Evolutionary conservation across 2,888 invertebrate species (phyloP), one percentile per base, ranked within the genome.

Genomic region (Aleiodes leptofemur): DNA sequence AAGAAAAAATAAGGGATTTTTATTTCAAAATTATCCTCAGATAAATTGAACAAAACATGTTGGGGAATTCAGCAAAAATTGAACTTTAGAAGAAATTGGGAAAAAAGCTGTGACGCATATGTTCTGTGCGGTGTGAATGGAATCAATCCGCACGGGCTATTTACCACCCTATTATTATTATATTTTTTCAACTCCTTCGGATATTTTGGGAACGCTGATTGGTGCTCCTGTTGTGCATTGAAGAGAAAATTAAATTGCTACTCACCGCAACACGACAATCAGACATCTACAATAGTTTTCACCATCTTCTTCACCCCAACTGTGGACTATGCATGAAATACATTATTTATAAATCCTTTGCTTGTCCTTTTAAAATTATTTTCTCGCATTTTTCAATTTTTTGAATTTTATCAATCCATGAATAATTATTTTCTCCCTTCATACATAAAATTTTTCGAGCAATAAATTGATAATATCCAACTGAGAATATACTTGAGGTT

Each of bases 121-220:
- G 48, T 83, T 78, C 82, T 81, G 81, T 77, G 79, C 82, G 84
- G 85, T 84, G 84, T 85, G 85, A 86, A 85, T 85, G 84, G 83
- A 82, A 85, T 85, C 84, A 83, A 85, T 84, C 81, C 74, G 81
- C 81, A 83, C 83, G 80, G 82, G 82, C 81, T 80, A 73, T 68
- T 78, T 78, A 81, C 81, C 80, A 79, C 76, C 75, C 77, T 79
- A 77, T 78, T 76, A 76, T 79, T 76, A 79, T 79, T 79, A 59
- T 74, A 64, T 51, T 76, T 73, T 13, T 50, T 55, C 64, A 55
- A 50, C 16, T 64, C 34, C 16, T 64, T 34, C 5, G 61, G 14
- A 23, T 76, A 79, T 80, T 80, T 79, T 72, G 79, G 78, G 80
- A 78, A 69, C 75, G 38, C 34, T 68, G n/a, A 43, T 56, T 31